These are phyloP conservation scores for Neopipo cinnamomea DNA, from an alignment of 2,113 vertebrate species.

Conservation along the genomic window DNA sequence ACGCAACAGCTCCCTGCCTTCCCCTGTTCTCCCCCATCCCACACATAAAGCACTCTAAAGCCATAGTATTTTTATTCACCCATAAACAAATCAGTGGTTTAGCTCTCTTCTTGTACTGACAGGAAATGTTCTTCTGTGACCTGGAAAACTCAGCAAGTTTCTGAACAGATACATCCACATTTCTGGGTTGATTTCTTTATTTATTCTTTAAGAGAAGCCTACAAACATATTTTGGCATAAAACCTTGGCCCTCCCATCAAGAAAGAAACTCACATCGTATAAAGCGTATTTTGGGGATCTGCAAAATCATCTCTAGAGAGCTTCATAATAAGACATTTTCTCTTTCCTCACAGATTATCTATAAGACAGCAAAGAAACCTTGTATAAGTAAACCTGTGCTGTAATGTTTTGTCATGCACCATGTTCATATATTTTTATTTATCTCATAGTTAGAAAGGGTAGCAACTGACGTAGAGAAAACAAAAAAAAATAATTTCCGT, in stretches of 20 bases:
- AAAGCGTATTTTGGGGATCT: not conserved
- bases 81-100: slow-evolving; percentile 33
- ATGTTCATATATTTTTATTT: not conserved
- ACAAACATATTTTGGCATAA: accelerated
- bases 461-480: not conserved
- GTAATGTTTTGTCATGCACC: not conserved
- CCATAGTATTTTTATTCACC: slow-evolving; percentile 34
- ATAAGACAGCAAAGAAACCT: not conserved
- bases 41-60: not conserved
- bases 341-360: not conserved
- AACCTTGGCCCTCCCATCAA: not conserved
- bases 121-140: slow-evolving; percentile 40
- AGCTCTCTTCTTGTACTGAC: not conserved
- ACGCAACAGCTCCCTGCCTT: not conserved
- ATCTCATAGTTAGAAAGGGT: not conserved
- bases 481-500: not conserved
- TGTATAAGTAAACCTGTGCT: not conserved
- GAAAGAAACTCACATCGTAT: not conserved
- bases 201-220: not conserved
- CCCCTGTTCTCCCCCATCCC: not conserved
- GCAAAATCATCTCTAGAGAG: not conserved
- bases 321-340: not conserved
- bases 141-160: slow-evolving; percentile 47
- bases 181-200: not conserved
- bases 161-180: not conserved